These are phyloP conservation scores for human (Homo sapiens) DNA, from an alignment of 2,113 vertebrate species.

Conservation along the genomic window GRCh38 chr21:15511501-15512000, in stretches of 20 bases:
- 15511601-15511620: background rate
- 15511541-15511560: background rate
- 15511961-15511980: constrained; percentile 46
- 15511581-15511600: constrained; percentile 29
- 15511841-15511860: background rate
- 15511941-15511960: background rate
- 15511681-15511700: constrained; percentile 27
- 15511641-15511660: constrained; percentile 23
- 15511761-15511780: background rate
- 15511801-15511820: background rate
- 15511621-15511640: background rate
- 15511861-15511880: background rate
- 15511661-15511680: background rate
- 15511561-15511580: background rate
- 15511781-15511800: no score
- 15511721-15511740: background rate
- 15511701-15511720: constrained; percentile 16
- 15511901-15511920: background rate
- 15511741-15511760: background rate
- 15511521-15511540: background rate
- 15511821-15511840: background rate
- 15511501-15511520: background rate
- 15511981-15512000: constrained; percentile 44
- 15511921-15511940: background rate
- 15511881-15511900: background rate